Evolutionary conservation across 2,797 vertebrate species (phyloP).

Genomic region (Prunella strophiata): DNA sequence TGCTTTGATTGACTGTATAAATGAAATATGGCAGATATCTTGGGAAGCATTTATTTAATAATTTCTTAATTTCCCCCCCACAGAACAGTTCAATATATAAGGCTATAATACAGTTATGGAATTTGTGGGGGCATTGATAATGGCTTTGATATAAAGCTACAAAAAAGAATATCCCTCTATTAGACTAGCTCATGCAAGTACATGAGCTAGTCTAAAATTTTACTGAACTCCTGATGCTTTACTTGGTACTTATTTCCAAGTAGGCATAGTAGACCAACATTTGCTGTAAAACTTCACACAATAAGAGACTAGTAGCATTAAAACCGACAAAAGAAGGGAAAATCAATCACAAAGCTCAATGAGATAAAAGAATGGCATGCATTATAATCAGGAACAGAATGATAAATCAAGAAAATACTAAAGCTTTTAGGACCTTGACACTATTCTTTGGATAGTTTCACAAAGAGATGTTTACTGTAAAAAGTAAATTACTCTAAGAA

Average conservation of each 20-base stretch:
- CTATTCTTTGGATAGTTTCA: not conserved
- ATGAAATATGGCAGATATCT: not conserved
- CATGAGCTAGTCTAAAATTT: not conserved
- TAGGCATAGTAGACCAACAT: not conserved
- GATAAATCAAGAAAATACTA: constrained; percentile 22
- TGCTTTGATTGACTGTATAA: not conserved
- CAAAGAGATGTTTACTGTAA: constrained; percentile 20
- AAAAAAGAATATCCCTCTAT: not conserved
- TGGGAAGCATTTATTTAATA: not conserved
- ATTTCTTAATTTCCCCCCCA: rapidly evolving
- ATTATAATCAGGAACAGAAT: constrained; percentile 16
- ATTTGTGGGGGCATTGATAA: not conserved
- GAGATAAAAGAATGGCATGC: not conserved
- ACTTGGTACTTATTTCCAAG: not conserved
- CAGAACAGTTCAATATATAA: not conserved
- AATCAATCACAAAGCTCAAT: constrained; percentile 1
- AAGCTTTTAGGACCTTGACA: constrained; percentile 11
- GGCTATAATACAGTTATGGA: not conserved
- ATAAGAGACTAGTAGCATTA: not conserved
- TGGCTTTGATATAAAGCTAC: not conserved
- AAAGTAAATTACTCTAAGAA: constrained; percentile 25
- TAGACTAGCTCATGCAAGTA: not conserved
- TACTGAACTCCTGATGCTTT: not conserved
- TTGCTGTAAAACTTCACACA: not conserved
- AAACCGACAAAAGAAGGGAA: not conserved